phyloP scores from a whole-genome alignment of 2,797 vertebrate genomes.

The Pampus argenteus region DNA sequence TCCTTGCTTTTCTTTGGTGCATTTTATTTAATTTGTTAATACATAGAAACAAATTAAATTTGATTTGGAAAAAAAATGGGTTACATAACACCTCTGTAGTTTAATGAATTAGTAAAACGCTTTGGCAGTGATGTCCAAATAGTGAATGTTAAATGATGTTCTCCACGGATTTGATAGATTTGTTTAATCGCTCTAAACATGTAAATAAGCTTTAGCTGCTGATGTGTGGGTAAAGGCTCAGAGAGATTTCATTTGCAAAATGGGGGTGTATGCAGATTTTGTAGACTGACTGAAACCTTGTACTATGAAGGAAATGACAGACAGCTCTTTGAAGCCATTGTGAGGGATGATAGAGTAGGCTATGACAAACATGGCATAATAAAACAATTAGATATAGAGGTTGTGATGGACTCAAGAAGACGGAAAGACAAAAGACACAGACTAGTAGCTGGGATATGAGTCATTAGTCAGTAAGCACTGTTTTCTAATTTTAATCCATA shows the following conservation, averaged over 20 bases:
- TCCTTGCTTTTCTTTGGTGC: conserved; percentile 9
- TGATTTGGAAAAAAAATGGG: conserved; percentile 49
- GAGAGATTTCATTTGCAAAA: conserved; percentile 53
- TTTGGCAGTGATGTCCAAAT: conserved; percentile 61
- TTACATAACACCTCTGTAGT: conserved; percentile 53
- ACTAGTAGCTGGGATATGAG: not conserved
- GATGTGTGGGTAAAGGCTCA: conserved; percentile 38
- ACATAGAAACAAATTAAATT: conserved; percentile 41
- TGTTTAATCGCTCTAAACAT: conserved; percentile 64
- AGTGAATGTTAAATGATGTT: conserved; percentile 66
- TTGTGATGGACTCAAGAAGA: conserved; percentile 6
- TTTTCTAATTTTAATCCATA: conserved; percentile 35
- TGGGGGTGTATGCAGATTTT: conserved; percentile 44
- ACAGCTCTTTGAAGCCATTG: not conserved
- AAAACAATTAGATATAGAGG: conserved; percentile 30
- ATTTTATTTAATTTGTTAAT: conserved; percentile 47
- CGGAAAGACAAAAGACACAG: not conserved
- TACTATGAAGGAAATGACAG: not conserved
- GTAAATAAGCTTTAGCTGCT: conserved; percentile 63
- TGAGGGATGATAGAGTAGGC: conserved; percentile 4
- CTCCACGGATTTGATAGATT: conserved; percentile 68
- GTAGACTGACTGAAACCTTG: conserved; percentile 28
- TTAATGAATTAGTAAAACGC: conserved; percentile 61
- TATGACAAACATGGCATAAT: conserved; percentile 32
- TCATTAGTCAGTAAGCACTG: conserved; percentile 5